These are phyloP conservation scores for Pelodiscus sinensis DNA, from an alignment of 2,113 vertebrate species.

Conservation along the genomic window DNA sequence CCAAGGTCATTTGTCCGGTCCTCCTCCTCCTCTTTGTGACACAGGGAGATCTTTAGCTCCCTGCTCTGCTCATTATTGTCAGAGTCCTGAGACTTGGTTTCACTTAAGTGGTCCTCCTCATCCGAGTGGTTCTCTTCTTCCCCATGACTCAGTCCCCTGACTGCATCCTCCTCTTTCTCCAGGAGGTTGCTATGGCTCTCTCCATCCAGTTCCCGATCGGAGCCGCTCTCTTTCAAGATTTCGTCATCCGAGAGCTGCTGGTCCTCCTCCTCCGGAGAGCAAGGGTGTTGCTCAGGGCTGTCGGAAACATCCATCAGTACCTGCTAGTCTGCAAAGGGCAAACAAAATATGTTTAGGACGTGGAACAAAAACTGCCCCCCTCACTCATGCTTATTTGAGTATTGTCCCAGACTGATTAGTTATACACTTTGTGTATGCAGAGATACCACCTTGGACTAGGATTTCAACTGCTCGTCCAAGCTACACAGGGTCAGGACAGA, in stretches of 20 bases:
- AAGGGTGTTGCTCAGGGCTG: conserved; percentile 90
- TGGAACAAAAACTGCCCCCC: neutral
- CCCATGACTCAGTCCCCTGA: conserved; percentile 34
- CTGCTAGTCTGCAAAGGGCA: conserved; percentile 61
- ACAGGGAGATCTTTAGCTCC: conserved; percentile 62
- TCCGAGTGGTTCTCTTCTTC: conserved; percentile 77
- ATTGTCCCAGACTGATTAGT: accelerated
- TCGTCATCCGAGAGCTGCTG: conserved; percentile 82
- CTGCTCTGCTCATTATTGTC: conserved; percentile 77
- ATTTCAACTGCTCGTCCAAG: neutral
- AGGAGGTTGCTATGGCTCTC: conserved; percentile 63
- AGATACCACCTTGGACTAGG: accelerated
- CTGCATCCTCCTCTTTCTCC: conserved; percentile 75
- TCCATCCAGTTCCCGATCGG: conserved; percentile 75
- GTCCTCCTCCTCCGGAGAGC: conserved; percentile 86
- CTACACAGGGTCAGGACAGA: neutral
- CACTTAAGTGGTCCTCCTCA: conserved; percentile 79
- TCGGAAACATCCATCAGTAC: conserved; percentile 92
- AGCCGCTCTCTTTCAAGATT: conserved; percentile 81
- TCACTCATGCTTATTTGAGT: neutral
- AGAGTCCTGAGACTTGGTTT: conserved; percentile 87
- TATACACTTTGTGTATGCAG: neutral
- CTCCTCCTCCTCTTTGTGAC: conserved; percentile 68
- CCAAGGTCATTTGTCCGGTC: conserved; percentile 82
- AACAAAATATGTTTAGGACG: neutral